Base-by-base conservation (phyloP, 2,888 invertebrate genomes). In the Bombyx huttoni region DNA sequence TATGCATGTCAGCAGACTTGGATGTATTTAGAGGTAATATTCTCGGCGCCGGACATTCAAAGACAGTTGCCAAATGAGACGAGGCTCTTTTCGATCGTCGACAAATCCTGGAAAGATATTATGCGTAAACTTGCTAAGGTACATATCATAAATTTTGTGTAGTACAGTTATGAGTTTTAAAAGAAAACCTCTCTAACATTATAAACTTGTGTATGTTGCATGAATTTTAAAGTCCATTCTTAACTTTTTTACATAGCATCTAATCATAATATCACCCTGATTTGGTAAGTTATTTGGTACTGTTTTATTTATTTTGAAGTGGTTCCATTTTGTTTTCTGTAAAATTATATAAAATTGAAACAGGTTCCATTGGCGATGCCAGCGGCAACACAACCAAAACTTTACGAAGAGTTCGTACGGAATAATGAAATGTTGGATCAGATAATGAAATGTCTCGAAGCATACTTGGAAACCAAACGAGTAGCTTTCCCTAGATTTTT, bases 1-100 rank as follows among this genome's bases (percentile, higher is more conserved):
- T 90, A 91, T 63, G 90, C 91, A 54, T 96, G 97, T 65, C 98
- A 98, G 77, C 93, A 94, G 63, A 94, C 94, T n/a, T 98, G 98
- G 98, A 90, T 97, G 46, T 98, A 98, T 72, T 84, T 98, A 65
- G 98, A 98, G 78, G 96, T 97, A 0, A 97, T 98, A 68, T 98
- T 98, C 78, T 94, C 96, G 8, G 97, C 98, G 0, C 96, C 97
- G 0, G 98, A 98, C 70, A 98, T 98, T 63, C 96, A 97, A 75
- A 91, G 96, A 12, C 98, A 98, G 73, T 85, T 98, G 70, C 98
- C 98, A 0, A 92, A 93, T 61, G 98, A 98, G 76, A 95, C 97
- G 0, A 93, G 94, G 68, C 91, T 97, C 68, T 98, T 98, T 74
- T 90, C 91, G 5, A 89, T 92, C 51, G 97, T 97, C 0, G 97